Evolutionary conservation across 2,888 invertebrate species (phyloP).

Genomic region (Antheraea assamensis): DNA sequence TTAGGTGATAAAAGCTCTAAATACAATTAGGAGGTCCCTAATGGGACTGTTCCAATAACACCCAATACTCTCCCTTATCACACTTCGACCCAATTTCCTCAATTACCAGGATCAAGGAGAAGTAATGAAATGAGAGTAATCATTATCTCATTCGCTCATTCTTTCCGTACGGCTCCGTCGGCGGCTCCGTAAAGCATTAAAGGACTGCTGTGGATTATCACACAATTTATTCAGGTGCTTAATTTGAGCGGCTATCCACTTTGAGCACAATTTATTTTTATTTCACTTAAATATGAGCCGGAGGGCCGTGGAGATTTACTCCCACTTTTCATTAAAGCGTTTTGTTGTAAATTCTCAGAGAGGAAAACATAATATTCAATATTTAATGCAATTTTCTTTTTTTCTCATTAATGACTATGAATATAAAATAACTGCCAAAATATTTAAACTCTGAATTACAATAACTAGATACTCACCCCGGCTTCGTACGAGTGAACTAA

Average conservation of each 20-base stretch:
- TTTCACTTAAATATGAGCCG: constrained; percentile 72
- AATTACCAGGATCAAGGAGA: constrained; percentile 79
- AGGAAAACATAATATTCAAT: neutral
- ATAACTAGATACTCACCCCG: too few species aligned
- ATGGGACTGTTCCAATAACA: constrained; percentile 66
- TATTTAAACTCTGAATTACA: too few species aligned
- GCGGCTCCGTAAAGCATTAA: constrained; percentile 70
- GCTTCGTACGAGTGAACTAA: too few species aligned
- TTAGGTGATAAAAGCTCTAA: constrained; percentile 77
- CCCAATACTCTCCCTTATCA: constrained; percentile 70
- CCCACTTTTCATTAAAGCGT: constrained; percentile 64
- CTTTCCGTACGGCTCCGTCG: constrained; percentile 61
- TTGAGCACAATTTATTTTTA: constrained; percentile 78
- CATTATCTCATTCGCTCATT: constrained; percentile 78
- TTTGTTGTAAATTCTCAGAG: constrained; percentile 23
- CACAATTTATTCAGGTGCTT: constrained; percentile 82
- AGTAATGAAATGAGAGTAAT: constrained; percentile 81
- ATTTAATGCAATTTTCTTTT: neutral
- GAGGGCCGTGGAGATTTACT: constrained; percentile 64
- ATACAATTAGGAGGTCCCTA: constrained; percentile 75
- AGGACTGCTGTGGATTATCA: constrained; percentile 79
- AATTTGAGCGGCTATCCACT: constrained; percentile 78
- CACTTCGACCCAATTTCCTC: constrained; percentile 77
- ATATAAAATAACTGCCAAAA: too few species aligned
- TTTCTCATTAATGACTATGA: neutral